These are phyloP conservation scores for Brachyptera risi DNA, from an alignment of 2,888 invertebrate species.

Conservation along the genomic window DNA sequence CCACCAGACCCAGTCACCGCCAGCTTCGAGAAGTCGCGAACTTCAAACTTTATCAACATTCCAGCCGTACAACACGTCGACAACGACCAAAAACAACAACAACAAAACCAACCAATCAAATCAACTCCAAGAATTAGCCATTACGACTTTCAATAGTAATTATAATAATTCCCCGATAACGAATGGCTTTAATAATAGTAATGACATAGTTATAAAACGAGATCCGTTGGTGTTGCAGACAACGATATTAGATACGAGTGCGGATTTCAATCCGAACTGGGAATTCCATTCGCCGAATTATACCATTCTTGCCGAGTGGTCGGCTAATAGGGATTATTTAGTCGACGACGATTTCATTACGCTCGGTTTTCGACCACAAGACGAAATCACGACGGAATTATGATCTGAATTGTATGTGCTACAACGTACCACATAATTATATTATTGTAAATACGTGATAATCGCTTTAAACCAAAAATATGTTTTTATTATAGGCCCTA, in stretches of 20 bases:
- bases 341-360: conserved; percentile 76
- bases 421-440: too few species aligned
- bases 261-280: conserved; percentile 48
- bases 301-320: conserved; percentile 45
- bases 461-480: conserved; percentile 25
- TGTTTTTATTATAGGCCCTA: too few species aligned
- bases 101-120: neutral
- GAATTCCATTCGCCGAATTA: conserved; percentile 44
- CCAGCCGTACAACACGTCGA: conserved; percentile 16
- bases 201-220: conserved; percentile 36
- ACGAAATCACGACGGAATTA: conserved; percentile 83
- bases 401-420: too few species aligned
- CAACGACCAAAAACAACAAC: neutral
- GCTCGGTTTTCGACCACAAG: conserved; percentile 80
- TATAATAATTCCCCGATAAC: conserved; percentile 52
- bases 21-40: conserved; percentile 28
- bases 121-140: conserved; percentile 43
- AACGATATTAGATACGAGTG: conserved; percentile 48
- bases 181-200: conserved; percentile 41
- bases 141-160: conserved; percentile 44
- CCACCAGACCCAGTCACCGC: conserved; percentile 32
- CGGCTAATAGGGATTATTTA: conserved; percentile 42
- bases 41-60: conserved; percentile 34
- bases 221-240: conserved; percentile 35
- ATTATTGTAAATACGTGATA: neutral